Percentiles rank a stretch among this genome's conserved stretches.
Conservation (phyloP, 1,140 invertebrate species). For the Diorhabda sublineata region DNA sequence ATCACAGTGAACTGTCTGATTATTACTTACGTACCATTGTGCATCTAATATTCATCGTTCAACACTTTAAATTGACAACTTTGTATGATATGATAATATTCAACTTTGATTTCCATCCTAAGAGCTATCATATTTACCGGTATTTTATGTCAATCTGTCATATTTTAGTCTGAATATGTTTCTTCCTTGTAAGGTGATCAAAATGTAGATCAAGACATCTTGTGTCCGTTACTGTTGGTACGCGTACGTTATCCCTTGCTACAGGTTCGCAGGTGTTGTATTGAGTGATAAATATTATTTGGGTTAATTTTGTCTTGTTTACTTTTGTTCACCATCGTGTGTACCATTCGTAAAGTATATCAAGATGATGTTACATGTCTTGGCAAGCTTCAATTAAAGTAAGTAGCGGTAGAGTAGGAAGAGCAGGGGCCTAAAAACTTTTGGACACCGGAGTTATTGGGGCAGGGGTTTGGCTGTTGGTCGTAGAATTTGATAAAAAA, state of each 20-base stretch:
- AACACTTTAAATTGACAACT: no score
- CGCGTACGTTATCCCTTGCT: neutral
- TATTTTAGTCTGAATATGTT: no score
- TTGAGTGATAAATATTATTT: neutral
- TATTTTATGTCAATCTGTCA: no score
- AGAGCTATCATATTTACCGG: no score
- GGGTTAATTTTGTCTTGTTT: neutral
- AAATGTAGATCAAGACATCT: neutral
- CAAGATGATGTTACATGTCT: neutral
- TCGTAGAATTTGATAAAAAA: constrained; percentile 2
- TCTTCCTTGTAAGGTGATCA: no score
- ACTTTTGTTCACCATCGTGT: neutral
- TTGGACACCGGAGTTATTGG: neutral
- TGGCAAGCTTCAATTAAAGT: neutral
- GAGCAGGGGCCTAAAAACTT: neutral
- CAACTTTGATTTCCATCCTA: no score
- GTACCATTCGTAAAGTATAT: neutral
- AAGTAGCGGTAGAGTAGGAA: neutral
- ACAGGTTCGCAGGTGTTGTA: neutral
- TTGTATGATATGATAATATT: no score
- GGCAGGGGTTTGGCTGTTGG: neutral
- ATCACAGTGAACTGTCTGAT: no score
- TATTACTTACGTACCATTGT: no score
- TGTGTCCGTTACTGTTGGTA: neutral
- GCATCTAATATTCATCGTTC: no score